Evolutionary conservation across 2,888 invertebrate genomes (phyloP).

Genomic region (Anarsia innoxiella): DNA sequence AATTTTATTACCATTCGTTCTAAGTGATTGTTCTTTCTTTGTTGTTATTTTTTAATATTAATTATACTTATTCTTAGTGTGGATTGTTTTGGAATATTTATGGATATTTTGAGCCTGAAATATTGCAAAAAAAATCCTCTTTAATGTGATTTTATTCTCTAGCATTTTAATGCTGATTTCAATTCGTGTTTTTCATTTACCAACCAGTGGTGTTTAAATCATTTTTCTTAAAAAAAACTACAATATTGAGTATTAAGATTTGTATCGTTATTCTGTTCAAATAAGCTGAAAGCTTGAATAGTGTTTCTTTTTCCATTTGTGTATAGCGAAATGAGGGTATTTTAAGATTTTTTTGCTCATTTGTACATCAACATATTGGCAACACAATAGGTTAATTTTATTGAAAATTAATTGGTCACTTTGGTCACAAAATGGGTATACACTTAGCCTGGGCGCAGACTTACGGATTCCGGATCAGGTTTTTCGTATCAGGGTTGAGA

Average conservation of each 20-base stretch:
- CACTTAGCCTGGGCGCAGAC: too few species aligned
- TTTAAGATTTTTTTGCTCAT: too few species aligned
- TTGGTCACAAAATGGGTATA: too few species aligned
- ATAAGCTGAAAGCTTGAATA: slow-evolving; percentile 20
- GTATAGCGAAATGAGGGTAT: too few species aligned
- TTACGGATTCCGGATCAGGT: too few species aligned
- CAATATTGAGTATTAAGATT: background rate
- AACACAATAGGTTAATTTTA: too few species aligned
- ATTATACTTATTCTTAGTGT: slow-evolving; percentile 29
- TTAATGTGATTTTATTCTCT: background rate
- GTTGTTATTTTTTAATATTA: slow-evolving; percentile 69
- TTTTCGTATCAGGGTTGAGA: too few species aligned
- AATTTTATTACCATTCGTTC: slow-evolving; percentile 73
- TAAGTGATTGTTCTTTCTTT: slow-evolving; percentile 71
- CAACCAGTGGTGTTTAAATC: slow-evolving; percentile 29
- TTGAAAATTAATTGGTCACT: too few species aligned
- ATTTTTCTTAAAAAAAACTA: slow-evolving; percentile 7
- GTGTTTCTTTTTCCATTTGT: too few species aligned
- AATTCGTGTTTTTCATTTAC: slow-evolving; percentile 20
- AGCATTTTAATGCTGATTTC: slow-evolving; percentile 35
- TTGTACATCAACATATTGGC: too few species aligned
- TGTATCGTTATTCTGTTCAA: background rate
- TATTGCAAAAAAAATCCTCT: background rate
- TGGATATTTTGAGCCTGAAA: background rate
- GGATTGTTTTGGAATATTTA: slow-evolving; percentile 13